phyloP scores from a whole-genome alignment of 2,888 invertebrate species.

The Nephrotoma flavescens region DNA sequence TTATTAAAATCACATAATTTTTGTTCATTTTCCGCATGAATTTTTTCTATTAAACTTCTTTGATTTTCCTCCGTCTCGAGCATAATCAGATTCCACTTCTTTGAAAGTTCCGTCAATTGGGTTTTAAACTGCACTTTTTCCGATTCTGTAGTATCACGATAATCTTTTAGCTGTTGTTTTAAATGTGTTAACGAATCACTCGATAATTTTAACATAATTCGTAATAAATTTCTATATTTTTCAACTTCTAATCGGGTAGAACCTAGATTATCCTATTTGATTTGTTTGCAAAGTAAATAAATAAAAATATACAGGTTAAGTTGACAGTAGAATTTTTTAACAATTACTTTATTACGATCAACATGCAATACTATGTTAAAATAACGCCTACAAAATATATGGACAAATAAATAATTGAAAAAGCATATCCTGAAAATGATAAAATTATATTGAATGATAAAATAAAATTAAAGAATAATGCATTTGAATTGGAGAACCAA shows the following conservation, averaged over 20 bases:
- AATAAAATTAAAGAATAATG: neutral
- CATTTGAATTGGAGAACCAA: neutral
- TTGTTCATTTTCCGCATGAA: constrained; percentile 47
- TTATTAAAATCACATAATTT: constrained; percentile 50
- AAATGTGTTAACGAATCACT: constrained; percentile 40
- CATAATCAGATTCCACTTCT: constrained; percentile 39
- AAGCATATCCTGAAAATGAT: neutral
- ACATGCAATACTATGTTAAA: neutral
- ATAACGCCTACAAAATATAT: neutral
- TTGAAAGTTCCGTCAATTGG: constrained; percentile 36
- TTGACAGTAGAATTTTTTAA: neutral
- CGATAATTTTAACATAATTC: constrained; percentile 39
- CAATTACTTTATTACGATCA: neutral
- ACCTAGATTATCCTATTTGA: constrained; percentile 52
- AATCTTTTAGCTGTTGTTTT: constrained; percentile 40
- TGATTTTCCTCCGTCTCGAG: constrained; percentile 39
- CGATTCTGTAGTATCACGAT: constrained; percentile 37
- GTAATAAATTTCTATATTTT: constrained; percentile 39
- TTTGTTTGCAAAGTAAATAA: constrained; percentile 20
- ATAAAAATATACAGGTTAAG: constrained; percentile 9
- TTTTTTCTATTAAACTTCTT: constrained; percentile 42
- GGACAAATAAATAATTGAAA: neutral
- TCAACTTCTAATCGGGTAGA: constrained; percentile 50
- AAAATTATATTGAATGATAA: neutral
- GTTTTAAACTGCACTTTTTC: constrained; percentile 37